Evolutionary conservation across 2,113 vertebrate genomes (phyloP), one percentile per base, ranked within the genome.

Genomic region (Pardalotus punctatus): DNA sequence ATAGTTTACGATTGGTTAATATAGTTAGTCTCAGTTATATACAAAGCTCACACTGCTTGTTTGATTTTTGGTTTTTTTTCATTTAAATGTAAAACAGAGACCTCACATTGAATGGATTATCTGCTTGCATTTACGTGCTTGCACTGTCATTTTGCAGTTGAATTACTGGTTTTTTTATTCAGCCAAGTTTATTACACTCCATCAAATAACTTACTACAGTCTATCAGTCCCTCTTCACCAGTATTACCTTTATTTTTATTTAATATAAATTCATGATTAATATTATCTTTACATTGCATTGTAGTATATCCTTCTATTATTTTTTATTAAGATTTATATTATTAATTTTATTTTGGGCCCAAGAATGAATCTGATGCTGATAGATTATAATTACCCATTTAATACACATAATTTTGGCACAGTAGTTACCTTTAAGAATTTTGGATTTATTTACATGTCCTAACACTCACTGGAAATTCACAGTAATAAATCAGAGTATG

Each of bases 21-120:
- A 50, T 2, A 42, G 7, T 77, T 66, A 38, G 3, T 53, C 21
- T 67, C 12, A 42, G 20, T 47, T 85, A 25, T 36, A 67, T 45
- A 3, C 10, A 21, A 80, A 67, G 2, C 4, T 43, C 21, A 57
- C 15, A 33, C 0, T 54, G 31, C 3, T 13, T 43, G 8, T 2
- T n/a, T n/a, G n/a, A n/a, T n/a, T 58, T 47, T 45, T 62, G n/a
- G n/a, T 47, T 16, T 42, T 78, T 16, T 36, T 61, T 27, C 2
- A 9, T 81, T 56, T 70, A 83, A 77, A 93, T 45, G 6, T 45
- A 33, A 61, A 38, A 53, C 5, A 45, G 12, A 22, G 19, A 70
- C 43, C 2, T 70, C 10, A 42, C 0, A 4, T 5, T 77, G 25
- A 69, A 64, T 69, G 9, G 23, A 42, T 60, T 81, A 35, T 31